Percentiles rank a stretch among this genome's conserved stretches.
Evolutionary conservation across 2,888 invertebrate genomes (phyloP).

Genomic region (Hirtodrosophila confusa): DNA sequence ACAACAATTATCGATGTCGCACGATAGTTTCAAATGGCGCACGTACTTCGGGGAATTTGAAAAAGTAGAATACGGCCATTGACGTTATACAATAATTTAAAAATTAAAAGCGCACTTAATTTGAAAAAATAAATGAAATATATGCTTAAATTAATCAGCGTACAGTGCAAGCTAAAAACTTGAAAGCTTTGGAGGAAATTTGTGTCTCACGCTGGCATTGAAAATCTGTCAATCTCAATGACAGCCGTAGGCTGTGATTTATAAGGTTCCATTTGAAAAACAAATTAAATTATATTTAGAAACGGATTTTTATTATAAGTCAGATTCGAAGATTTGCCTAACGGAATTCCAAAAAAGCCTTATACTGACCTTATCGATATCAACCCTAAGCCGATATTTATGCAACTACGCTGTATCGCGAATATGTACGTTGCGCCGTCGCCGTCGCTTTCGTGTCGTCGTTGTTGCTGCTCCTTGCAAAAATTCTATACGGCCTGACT

Average conservation of each 20-base stretch:
- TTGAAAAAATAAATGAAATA: too few relatives aligned
- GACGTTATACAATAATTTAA: neutral
- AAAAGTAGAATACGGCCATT: neutral
- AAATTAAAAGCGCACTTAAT: neutral
- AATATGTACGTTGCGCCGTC: slow-evolving; percentile 33
- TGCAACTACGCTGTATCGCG: slow-evolving; percentile 4
- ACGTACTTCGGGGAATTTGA: neutral
- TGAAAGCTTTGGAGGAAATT: too few relatives aligned
- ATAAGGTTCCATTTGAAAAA: too few relatives aligned
- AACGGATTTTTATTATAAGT: too few relatives aligned
- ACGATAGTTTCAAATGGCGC: neutral
- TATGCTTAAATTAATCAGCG: too few relatives aligned
- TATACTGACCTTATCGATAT: slow-evolving; percentile 19
- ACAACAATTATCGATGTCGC: neutral
- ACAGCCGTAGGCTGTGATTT: too few relatives aligned
- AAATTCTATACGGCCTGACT: slow-evolving; percentile 1
- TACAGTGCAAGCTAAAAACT: too few relatives aligned
- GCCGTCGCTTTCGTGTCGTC: slow-evolving; percentile 19
- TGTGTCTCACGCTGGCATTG: too few relatives aligned
- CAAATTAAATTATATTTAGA: too few relatives aligned
- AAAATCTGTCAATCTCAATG: too few relatives aligned
- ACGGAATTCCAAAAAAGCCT: neutral
- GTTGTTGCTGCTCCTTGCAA: slow-evolving; percentile 15
- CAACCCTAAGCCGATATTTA: slow-evolving; percentile 17
- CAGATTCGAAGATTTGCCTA: neutral